phyloP scores from a whole-genome alignment of 2,113 vertebrate genomes.

The Etheostoma cragini region DNA sequence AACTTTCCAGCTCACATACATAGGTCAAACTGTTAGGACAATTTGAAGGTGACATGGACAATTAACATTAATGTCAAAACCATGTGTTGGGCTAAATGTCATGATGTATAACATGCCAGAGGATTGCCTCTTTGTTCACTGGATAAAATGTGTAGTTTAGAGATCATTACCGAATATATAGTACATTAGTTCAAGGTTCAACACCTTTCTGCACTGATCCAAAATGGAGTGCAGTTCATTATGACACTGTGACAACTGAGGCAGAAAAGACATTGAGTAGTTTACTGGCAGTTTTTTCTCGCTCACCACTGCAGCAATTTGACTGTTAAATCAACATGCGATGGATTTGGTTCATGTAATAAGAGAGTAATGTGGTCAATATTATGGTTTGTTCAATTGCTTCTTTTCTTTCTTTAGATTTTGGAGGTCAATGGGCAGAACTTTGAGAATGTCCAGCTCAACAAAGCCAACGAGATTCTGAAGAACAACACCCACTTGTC shows the following conservation, averaged over 20 bases:
- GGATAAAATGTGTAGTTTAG: background rate
- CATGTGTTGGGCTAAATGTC: constrained; percentile 13
- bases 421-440: constrained; percentile 99
- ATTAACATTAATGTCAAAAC: constrained; percentile 24
- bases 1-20: constrained; percentile 33
- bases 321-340: background rate
- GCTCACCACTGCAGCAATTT: background rate
- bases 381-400: background rate
- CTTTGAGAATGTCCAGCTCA: constrained; percentile 97
- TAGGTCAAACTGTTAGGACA: constrained; percentile 28
- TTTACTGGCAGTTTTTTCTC: background rate
- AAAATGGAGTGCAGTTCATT: background rate
- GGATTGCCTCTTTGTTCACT: constrained; percentile 12
- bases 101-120: background rate
- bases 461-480: constrained; percentile 98
- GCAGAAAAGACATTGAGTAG: background rate
- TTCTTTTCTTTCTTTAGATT: constrained; percentile 85
- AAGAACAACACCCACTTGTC: constrained; percentile 99
- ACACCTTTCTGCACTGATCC: background rate
- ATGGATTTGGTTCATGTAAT: background rate
- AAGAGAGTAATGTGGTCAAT: background rate
- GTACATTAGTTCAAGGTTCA: background rate
- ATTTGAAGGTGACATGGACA: background rate
- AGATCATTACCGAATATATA: background rate
- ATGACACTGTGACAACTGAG: background rate